Evolutionary conservation across 30 jellyfish, hydroid and myxozoan species (phyloP).

Genomic region (Cassiopea andromeda): DNA sequence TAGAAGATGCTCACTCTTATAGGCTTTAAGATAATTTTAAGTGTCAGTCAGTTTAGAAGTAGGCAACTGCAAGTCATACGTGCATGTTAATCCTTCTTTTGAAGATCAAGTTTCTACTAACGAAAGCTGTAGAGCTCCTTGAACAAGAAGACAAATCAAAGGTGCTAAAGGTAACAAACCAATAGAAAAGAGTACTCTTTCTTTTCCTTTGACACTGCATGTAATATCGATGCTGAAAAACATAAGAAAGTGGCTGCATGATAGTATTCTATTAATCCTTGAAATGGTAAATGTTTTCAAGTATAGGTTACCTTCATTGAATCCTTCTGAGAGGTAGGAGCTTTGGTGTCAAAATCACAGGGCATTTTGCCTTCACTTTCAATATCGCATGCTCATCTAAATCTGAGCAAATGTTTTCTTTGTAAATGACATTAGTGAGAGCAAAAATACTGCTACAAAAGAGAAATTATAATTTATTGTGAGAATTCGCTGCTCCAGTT

Average conservation of each 20-base stretch:
- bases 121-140: background rate
- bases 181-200: too few species aligned
- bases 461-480: background rate
- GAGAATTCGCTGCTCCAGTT: background rate
- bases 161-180: background rate
- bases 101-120: background rate
- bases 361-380: too few species aligned
- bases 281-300: too few species aligned
- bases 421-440: background rate
- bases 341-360: too few species aligned
- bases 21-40: background rate
- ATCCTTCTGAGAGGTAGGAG: too few species aligned
- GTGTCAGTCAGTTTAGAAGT: background rate
- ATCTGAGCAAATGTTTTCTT: too few species aligned
- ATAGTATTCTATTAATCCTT: too few species aligned
- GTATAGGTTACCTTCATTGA: too few species aligned
- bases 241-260: too few species aligned
- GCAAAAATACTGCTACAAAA: background rate
- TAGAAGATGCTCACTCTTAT: background rate
- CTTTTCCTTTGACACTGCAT: too few species aligned
- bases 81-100: background rate
- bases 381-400: too few species aligned
- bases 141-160: background rate
- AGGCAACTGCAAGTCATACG: background rate
- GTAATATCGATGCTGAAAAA: too few species aligned